A percentile compares a stretch with the other conserved stretches of the same genome.
Evolutionary conservation across 2,113 vertebrate genomes (phyloP).

Genomic region (Microcebus ravelobensis): DNA sequence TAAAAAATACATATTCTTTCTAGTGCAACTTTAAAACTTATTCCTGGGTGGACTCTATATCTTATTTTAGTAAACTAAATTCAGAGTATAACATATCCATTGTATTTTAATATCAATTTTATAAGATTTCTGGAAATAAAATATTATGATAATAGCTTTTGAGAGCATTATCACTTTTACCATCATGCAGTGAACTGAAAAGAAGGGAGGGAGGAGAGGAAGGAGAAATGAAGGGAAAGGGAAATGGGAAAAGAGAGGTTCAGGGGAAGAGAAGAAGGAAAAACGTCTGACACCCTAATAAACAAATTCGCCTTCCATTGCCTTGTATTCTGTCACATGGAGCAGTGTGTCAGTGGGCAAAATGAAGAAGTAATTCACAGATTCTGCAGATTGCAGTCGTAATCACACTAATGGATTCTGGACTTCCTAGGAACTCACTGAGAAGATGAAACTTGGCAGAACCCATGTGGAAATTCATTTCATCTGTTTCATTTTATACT

Average conservation of each 20-base stretch:
- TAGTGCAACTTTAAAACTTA: conserved; percentile 80
- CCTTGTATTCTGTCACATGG: conserved; percentile 37
- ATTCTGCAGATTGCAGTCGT: conserved; percentile 77
- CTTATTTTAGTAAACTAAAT: conserved; percentile 78
- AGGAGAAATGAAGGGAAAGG: not conserved
- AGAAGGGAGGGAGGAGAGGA: not conserved
- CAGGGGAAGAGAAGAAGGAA: not conserved
- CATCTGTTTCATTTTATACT: conserved; percentile 84
- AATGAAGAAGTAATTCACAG: conserved; percentile 78
- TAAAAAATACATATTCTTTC: conserved; percentile 14
- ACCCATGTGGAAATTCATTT: conserved; percentile 82
- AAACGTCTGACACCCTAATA: conserved; percentile 60
- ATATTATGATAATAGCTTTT: conserved; percentile 64
- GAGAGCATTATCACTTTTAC: conserved; percentile 62
- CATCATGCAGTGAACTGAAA: conserved; percentile 30
- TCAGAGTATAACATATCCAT: conserved; percentile 61
- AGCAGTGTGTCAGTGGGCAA: conserved; percentile 71
- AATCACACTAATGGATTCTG: conserved; percentile 74
- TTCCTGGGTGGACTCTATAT: conserved; percentile 64
- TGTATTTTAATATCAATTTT: conserved; percentile 77
- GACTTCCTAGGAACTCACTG: conserved; percentile 80
- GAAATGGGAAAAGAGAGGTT: not conserved
- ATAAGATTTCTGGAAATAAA: conserved; percentile 69
- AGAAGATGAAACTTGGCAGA: conserved; percentile 84
- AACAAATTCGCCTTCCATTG: conserved; percentile 35